These are phyloP conservation scores for Vulpes vulpes DNA, from an alignment of 2,113 vertebrate genomes.

Conservation along the genomic window DNA sequence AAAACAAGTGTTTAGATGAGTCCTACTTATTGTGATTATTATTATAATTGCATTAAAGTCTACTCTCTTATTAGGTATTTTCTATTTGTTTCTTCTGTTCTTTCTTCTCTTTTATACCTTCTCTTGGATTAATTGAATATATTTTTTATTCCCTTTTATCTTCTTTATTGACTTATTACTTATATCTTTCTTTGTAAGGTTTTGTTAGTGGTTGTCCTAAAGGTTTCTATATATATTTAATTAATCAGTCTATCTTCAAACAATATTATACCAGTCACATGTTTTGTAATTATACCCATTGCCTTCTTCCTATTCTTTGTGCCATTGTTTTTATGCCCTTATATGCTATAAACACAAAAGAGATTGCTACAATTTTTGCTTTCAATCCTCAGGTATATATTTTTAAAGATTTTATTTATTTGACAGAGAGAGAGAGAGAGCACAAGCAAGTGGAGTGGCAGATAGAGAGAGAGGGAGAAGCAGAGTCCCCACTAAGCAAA, in stretches of 20 bases:
- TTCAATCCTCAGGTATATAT: neutral
- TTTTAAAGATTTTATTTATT: too few relatives aligned
- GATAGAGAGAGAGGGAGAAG: too few relatives aligned
- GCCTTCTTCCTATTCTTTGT: neutral
- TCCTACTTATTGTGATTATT: neutral
- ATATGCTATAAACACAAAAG: neutral
- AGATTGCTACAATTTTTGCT: neutral
- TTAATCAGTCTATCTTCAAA: neutral
- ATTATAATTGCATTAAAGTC: neutral
- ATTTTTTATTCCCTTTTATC: neutral
- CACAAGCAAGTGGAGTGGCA: too few relatives aligned
- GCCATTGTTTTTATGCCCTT: neutral
- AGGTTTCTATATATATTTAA: neutral
- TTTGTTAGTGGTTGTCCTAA: neutral
- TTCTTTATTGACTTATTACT: neutral
- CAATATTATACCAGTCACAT: neutral
- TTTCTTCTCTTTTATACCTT: neutral
- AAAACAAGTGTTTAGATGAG: neutral
- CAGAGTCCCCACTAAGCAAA: too few relatives aligned
- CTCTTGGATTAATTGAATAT: neutral
- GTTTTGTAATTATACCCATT: neutral
- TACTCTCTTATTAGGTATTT: neutral
- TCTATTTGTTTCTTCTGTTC: neutral
- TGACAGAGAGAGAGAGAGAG: too few relatives aligned
- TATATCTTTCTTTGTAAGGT: neutral